These are phyloP conservation scores for Cossypha caffra DNA, from an alignment of 2,797 vertebrate species.

Conservation along the genomic window DNA sequence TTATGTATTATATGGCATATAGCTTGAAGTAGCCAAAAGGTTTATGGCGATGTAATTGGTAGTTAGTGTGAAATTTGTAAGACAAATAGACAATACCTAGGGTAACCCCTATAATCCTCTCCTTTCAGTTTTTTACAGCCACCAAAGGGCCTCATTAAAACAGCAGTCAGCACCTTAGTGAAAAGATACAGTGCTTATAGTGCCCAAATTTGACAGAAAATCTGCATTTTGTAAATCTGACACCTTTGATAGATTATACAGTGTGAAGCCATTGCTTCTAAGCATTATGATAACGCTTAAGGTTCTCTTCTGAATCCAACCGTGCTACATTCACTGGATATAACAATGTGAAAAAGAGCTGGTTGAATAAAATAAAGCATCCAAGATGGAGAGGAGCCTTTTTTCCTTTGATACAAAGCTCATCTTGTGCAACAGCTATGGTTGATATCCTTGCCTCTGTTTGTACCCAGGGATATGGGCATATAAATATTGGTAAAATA, in stretches of 20 bases:
- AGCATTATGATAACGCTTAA: constrained; percentile 80
- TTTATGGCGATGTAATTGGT: constrained; percentile 93
- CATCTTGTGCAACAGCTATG: constrained; percentile 47
- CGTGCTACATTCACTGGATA: constrained; percentile 76
- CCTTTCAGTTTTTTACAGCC: constrained; percentile 88
- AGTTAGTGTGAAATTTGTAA: constrained; percentile 95
- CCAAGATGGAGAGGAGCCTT: constrained; percentile 73
- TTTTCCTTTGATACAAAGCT: constrained; percentile 73
- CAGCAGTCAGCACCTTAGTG: constrained; percentile 84
- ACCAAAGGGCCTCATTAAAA: constrained; percentile 94
- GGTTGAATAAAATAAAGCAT: constrained; percentile 73
- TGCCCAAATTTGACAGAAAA: constrained; percentile 85
- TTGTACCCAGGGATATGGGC: constrained; percentile 19
- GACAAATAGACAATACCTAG: constrained; percentile 92
- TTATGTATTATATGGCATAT: constrained; percentile 84
- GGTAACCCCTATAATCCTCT: constrained; percentile 84
- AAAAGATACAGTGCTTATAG: constrained; percentile 83
- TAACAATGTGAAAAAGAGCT: constrained; percentile 78
- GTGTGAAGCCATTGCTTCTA: constrained; percentile 83
- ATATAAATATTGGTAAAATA: constrained; percentile 61
- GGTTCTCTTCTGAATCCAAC: constrained; percentile 82
- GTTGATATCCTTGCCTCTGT: constrained; percentile 50
- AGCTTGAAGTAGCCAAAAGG: constrained; percentile 88
- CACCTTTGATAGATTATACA: constrained; percentile 89
- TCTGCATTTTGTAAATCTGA: constrained; percentile 89